Base-by-base conservation (phyloP, 2,797 vertebrate genomes). In the Enteromius mattozi region DNA sequence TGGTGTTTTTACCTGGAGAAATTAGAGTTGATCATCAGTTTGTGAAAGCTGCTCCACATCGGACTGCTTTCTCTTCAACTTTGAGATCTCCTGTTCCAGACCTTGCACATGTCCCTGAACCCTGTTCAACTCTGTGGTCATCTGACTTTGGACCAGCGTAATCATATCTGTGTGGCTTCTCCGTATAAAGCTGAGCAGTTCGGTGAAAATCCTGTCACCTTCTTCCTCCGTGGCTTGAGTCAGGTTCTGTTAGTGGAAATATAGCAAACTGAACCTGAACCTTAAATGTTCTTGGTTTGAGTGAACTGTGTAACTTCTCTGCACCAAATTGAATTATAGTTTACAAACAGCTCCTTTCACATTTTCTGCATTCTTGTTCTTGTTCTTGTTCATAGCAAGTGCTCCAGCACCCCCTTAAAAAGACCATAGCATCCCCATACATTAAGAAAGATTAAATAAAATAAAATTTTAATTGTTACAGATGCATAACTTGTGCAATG, bases 161-260 rank as follows among this genome's bases (percentile, higher is more conserved):
- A 68, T 80, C 4, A 77, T 49, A 45, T 59, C 56, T 1, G 37
- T 35, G 27, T 33, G 63, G 56, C 83, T 83, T 47, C 10, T 40
- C 40, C 4, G 56, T 27, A 85, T 76, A 9, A 65, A 65, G 3
- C 19, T 10, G n/a, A 71, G n/a, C 33, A 88, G 21, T 33, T 85
- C 45, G 3, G 42, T 66, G 17, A 85, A 56, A 47, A 88, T 81
- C 21, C 54, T 3, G 13, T 85, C 83, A 13, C 80, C 13, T 74
- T 85, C 87, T n/a, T 87, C 83, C n/a, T 83, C 83, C 1, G 85
- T 83, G 10, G 83, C 80, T 19, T 10, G 59, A 16, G 49, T 61
- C 6, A 88, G 61, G 63, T 85, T 68, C 85, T 86, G 78, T 69
- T 59, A 3, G 42, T 40, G 66, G 76, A 33, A 14, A 61, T 24